Conservation (phyloP, 2,113 vertebrate species). For the Octodon degus region DNA sequence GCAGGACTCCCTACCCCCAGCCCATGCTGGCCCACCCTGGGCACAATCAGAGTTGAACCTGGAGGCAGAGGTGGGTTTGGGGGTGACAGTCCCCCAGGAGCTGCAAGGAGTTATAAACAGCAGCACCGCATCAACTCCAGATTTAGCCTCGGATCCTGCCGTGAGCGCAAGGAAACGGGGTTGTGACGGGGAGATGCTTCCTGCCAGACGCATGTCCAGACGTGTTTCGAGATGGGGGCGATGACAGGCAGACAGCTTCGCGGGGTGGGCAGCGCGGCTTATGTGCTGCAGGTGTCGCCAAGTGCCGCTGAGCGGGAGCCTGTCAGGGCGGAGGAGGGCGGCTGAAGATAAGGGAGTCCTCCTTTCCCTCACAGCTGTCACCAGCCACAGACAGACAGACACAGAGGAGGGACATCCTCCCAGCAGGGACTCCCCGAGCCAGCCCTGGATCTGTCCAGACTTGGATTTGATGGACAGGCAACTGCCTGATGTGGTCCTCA, state of each 20-base stretch:
- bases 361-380: rapidly evolving
- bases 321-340: neutral
- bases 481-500: neutral
- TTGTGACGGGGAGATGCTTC: conserved; percentile 65
- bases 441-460: neutral
- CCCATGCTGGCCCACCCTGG: neutral
- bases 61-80: conserved; percentile 50
- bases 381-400: neutral
- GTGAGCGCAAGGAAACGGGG: conserved; percentile 59
- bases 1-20: no score
- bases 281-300: conserved; percentile 45
- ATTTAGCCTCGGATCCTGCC: conserved; percentile 62
- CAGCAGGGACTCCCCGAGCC: neutral
- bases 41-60: neutral
- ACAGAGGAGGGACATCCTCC: neutral
- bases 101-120: conserved; percentile 51
- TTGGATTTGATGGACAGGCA: neutral
- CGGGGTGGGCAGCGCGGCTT: rapidly evolving
- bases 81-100: conserved; percentile 17
- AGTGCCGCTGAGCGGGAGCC: conserved; percentile 58
- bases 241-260: neutral
- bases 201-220: conserved; percentile 65
- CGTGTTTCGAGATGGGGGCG: conserved; percentile 50
- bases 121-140: conserved; percentile 50
- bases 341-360: rapidly evolving